Evolutionary conservation across 2,797 vertebrate species (phyloP).

Genomic region (Rhinichthys osculus): DNA sequence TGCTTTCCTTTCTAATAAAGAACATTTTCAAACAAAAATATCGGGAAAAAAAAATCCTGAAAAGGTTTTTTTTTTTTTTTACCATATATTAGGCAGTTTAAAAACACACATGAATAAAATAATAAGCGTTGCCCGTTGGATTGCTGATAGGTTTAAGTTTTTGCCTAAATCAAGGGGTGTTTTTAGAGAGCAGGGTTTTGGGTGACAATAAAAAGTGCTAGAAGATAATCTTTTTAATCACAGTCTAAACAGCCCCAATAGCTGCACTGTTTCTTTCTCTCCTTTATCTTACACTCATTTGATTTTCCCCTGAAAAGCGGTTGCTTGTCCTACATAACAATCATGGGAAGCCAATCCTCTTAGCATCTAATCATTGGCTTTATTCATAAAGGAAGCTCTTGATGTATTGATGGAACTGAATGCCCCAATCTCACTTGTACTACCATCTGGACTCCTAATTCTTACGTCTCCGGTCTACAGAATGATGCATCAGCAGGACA

Average conservation of each 20-base stretch:
- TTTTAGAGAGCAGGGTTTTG: constrained; percentile 54
- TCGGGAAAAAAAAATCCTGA: background rate
- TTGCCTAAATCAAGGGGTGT: background rate
- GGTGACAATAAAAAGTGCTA: constrained; percentile 48
- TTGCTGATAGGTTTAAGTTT: background rate
- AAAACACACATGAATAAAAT: background rate
- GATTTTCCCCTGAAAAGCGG: constrained; percentile 57
- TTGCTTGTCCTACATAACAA: constrained; percentile 59
- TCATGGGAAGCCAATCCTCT: constrained; percentile 74
- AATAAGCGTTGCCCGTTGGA: background rate
- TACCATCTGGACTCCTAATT: constrained; percentile 21
- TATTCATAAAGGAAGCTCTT: constrained; percentile 65
- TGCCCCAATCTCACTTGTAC: constrained; percentile 41
- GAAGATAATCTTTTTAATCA: constrained; percentile 70
- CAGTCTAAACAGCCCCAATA: constrained; percentile 60
- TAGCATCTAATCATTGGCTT: constrained; percentile 69
- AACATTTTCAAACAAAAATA: background rate
- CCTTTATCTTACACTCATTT: constrained; percentile 52
- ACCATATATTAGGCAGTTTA: background rate
- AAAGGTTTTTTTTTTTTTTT: background rate
- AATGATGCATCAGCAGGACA: constrained; percentile 28
- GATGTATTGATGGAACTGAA: constrained; percentile 57
- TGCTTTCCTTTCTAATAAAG: background rate
- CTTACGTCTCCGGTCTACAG: background rate
- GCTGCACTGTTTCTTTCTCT: constrained; percentile 59